These are phyloP conservation scores for Nomada ruficornis DNA, from an alignment of 2,888 invertebrate genomes.

Conservation along the genomic window DNA sequence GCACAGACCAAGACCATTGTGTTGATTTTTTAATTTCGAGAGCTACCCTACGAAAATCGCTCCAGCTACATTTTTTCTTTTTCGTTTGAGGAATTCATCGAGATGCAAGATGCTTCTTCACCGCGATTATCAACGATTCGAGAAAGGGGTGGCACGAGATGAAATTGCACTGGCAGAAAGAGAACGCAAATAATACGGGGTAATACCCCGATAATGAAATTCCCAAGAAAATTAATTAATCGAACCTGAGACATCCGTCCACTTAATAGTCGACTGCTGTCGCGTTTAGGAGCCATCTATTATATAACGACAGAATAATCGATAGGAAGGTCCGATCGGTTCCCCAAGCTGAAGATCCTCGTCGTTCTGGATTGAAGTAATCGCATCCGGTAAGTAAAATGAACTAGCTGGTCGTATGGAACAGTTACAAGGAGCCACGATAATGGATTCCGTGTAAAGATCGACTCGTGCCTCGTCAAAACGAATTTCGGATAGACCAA, in stretches of 20 bases:
- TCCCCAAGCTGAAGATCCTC: neutral
- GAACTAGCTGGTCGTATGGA: neutral
- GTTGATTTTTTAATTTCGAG: too few relatives aligned
- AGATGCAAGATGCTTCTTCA: neutral
- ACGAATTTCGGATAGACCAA: neutral
- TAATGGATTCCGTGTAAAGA: neutral
- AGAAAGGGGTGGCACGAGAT: neutral
- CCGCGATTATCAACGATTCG: neutral
- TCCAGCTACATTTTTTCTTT: neutral
- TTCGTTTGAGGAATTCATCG: neutral
- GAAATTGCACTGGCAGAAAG: conserved; percentile 10
- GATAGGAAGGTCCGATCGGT: conserved; percentile 5
- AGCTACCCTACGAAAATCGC: too few relatives aligned
- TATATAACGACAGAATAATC: conserved; percentile 40
- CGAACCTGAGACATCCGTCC: conserved; percentile 56
- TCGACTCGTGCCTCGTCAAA: neutral
- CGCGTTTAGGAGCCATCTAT: conserved; percentile 24
- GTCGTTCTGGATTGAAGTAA: conserved; percentile 7
- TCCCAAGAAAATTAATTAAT: conserved; percentile 69
- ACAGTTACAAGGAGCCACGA: neutral
- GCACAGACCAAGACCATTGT: neutral
- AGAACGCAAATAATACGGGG: conserved; percentile 1
- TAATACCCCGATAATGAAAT: conserved; percentile 54
- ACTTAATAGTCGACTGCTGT: conserved; percentile 37
- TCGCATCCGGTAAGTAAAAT: neutral